These are phyloP conservation scores for Gambelia wislizenii DNA, from an alignment of 2,797 vertebrate species.

Conservation along the genomic window DNA sequence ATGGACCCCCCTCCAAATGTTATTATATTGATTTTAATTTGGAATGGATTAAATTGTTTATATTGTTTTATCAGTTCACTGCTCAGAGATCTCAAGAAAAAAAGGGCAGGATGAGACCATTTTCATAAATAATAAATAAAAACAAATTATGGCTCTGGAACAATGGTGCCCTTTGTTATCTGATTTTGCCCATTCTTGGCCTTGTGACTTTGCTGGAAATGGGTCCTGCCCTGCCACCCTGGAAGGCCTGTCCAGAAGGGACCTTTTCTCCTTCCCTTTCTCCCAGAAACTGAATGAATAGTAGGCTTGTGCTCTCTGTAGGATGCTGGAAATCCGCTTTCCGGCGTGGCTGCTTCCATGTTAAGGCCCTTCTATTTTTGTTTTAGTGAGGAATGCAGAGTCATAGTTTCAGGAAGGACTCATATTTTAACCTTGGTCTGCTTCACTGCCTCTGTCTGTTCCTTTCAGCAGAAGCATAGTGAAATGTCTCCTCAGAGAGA, in stretches of 20 bases:
- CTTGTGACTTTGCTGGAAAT: neutral
- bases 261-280: neutral
- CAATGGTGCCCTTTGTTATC: neutral
- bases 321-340: fast-evolving
- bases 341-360: fast-evolving
- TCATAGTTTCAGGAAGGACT: fast-evolving
- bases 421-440: neutral
- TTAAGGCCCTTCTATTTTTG: fast-evolving
- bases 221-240: neutral
- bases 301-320: fast-evolving
- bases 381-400: fast-evolving
- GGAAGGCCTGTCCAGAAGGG: neutral
- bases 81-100: too few relatives aligned
- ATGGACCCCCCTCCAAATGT: too few relatives aligned
- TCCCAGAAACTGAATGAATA: neutral
- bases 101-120: too few relatives aligned
- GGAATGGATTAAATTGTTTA: too few relatives aligned
- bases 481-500: neutral
- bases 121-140: too few relatives aligned
- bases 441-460: neutral
- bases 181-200: neutral
- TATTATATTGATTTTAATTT: too few relatives aligned
- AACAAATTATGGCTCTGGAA: too few relatives aligned
- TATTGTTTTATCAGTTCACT: too few relatives aligned
- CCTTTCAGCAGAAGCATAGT: neutral